Percentiles rank a stretch among this genome's conserved stretches.
Conservation (phyloP, 2,797 vertebrate genomes). For the Acropternis orthonyx region DNA sequence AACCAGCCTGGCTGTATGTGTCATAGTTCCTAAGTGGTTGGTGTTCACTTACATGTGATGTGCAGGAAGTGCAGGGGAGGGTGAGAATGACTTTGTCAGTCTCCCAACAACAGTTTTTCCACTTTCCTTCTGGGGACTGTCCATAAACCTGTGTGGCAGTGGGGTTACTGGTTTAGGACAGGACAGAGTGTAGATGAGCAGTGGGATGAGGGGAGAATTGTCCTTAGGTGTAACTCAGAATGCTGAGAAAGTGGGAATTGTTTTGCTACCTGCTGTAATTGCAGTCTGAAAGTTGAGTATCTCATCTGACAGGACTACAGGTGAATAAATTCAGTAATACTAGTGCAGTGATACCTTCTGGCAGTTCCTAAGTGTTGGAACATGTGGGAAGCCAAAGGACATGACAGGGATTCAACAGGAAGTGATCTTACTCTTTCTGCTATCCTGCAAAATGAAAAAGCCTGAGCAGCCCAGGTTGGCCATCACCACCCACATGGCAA, state of each 20-base stretch:
- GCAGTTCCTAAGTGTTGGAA: background rate
- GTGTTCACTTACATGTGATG: background rate
- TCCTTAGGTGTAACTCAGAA: background rate
- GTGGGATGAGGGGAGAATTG: background rate
- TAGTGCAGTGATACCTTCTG: background rate
- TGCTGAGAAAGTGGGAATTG: background rate
- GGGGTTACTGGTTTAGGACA: background rate
- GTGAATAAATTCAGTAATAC: background rate
- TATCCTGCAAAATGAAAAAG: background rate
- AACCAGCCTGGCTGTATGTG: conserved; percentile 74
- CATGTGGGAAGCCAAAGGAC: background rate
- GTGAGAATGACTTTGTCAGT: background rate
- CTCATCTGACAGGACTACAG: background rate
- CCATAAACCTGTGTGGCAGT: background rate
- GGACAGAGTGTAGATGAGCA: background rate
- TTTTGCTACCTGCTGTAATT: background rate
- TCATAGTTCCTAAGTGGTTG: background rate
- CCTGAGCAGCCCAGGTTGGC: background rate
- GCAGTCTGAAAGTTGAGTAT: background rate
- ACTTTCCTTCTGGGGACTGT: background rate
- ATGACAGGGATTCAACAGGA: background rate
- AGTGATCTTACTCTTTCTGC: background rate
- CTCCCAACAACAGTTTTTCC: background rate
- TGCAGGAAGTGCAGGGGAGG: background rate
- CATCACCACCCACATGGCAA: background rate